These are phyloP conservation scores for Theristicus caerulescens DNA, from an alignment of 2,113 vertebrate genomes.

Conservation along the genomic window DNA sequence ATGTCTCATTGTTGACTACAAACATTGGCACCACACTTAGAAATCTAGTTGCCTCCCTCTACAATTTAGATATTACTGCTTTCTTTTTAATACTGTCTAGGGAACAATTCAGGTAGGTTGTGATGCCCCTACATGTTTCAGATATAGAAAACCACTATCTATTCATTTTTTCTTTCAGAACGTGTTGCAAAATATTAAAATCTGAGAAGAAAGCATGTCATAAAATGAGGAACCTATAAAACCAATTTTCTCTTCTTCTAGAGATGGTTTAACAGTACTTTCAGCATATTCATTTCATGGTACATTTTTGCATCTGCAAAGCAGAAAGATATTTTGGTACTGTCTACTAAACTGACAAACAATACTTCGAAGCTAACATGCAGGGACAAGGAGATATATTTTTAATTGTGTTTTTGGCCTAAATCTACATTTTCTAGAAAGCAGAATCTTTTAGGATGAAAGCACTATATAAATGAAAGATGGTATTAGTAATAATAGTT, in stretches of 20 bases:
- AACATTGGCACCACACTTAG: conserved; percentile 64
- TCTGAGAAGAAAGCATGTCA: conserved; percentile 52
- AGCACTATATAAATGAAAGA: conserved; percentile 54
- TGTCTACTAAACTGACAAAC: conserved; percentile 49
- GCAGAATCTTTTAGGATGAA: conserved; percentile 55
- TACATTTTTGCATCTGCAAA: conserved; percentile 51
- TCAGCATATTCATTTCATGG: conserved; percentile 37
- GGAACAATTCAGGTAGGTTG: conserved; percentile 66
- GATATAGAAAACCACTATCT: conserved; percentile 57
- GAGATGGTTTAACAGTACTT: conserved; percentile 59
- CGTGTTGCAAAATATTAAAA: conserved; percentile 65
- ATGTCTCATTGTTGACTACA: conserved; percentile 65
- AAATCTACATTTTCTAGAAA: conserved; percentile 62
- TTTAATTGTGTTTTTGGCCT: conserved; percentile 65
- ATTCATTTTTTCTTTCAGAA: conserved; percentile 61
- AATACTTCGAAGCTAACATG: conserved; percentile 40
- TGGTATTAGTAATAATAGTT: conserved; percentile 35
- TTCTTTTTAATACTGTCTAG: conserved; percentile 55
- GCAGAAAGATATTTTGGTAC: conserved; percentile 31
- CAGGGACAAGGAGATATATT: conserved; percentile 53
- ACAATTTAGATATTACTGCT: conserved; percentile 60
- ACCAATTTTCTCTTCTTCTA: conserved; percentile 61
- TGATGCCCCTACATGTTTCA: conserved; percentile 58
- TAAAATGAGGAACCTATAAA: conserved; percentile 65
- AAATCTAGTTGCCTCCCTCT: conserved; percentile 49